Base-by-base conservation (phyloP, 2,797 vertebrate genomes). In the Poecilia gillii region DNA sequence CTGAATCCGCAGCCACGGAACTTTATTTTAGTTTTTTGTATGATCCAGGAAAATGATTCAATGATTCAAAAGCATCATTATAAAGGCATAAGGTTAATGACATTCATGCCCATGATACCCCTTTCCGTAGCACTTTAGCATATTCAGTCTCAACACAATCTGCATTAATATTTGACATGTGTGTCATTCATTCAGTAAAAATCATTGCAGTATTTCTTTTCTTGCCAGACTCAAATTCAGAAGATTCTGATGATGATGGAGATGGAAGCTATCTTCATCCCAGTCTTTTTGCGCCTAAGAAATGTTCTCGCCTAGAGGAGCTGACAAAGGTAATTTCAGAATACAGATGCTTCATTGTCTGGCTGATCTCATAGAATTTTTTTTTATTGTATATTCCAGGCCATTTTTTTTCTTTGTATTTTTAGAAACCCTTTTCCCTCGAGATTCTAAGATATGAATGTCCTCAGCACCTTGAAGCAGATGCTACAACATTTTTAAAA, bases 241-340 rank as follows among this genome's bases (percentile, higher is more conserved):
- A 96, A 0, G 93, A 96, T 81, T 98, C 98, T 0, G 94, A 96
- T 57, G 96, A 96, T 0, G 97, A 98, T 0, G 96, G 96, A 0
- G 97, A 97, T 5, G 97, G 97, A 47, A 97, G 73, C 85, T 99
- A 99, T 88, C 95, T 99, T 43, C 99, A 99, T 87, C 99, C 98
- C 0, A 99, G 98, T 89, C 96, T 99, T 81, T 99, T 99, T 88
- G 99, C 98, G 0, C 96, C 98, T 6, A 98, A 97, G 93, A 98
- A 96, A 90, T 94, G 96, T 84, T 97, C 93, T 81, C 97, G 97
- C 31, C 96, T 99, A 57, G 98, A 99, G 90, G 98, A 99, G 86
- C 95, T 99, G 28, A 95, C 98, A 90, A 99, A 98, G 97, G 98
- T 98, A 92, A 70, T 57, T 23, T 36, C 18, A 33, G 18, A 62